Conservation (phyloP, 2,888 invertebrate genomes). For the Drosophila borborema region DNA sequence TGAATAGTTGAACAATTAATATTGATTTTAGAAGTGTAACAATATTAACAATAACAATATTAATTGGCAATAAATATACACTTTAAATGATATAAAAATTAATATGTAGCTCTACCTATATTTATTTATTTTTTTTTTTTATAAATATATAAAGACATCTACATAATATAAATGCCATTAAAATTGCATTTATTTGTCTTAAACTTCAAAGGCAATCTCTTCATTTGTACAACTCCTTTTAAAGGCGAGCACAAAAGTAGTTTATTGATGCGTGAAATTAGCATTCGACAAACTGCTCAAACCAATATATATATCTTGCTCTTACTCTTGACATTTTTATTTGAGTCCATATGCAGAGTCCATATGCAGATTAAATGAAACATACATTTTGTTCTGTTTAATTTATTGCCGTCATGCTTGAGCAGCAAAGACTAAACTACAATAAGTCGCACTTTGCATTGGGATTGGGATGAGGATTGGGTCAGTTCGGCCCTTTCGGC, state of each 20-base stretch:
- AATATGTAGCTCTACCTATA: too few relatives aligned
- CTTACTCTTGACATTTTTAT: constrained; percentile 39
- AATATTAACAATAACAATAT: too few relatives aligned
- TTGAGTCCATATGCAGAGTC: constrained; percentile 22
- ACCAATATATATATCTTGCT: constrained; percentile 11
- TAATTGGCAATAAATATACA: too few relatives aligned
- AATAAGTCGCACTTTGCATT: neutral
- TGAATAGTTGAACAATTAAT: too few relatives aligned
- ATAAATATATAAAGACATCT: neutral
- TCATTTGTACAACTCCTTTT: constrained; percentile 3
- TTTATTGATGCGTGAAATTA: constrained; percentile 72
- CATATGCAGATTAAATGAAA: constrained; percentile 43
- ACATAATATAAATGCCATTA: neutral
- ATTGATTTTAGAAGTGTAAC: too few relatives aligned
- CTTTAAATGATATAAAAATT: too few relatives aligned
- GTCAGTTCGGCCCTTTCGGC: constrained; percentile 29
- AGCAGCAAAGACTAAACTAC: constrained; percentile 44
- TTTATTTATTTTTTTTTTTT: too few relatives aligned
- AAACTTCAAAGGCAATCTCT: neutral
- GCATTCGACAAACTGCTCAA: constrained; percentile 74
- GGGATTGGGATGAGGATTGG: constrained; percentile 11
- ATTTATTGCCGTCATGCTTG: constrained; percentile 74
- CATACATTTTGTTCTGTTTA: constrained; percentile 54
- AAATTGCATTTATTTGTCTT: rapidly evolving
- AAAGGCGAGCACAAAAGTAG: constrained; percentile 28